Evolutionary conservation across 2,113 vertebrate genomes (phyloP).

Genomic region (Gulo gulo): DNA sequence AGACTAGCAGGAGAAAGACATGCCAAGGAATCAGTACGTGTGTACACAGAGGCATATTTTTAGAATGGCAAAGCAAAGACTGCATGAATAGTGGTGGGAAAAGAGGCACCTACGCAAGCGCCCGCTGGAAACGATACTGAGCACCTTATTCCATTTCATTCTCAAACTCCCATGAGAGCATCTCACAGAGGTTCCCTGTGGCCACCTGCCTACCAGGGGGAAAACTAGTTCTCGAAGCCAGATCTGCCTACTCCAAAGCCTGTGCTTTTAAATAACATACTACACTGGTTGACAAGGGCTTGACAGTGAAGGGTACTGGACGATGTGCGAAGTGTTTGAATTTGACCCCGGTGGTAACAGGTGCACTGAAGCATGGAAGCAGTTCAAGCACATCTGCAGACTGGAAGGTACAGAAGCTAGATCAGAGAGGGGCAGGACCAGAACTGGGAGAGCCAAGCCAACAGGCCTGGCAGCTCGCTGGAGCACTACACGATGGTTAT

Average conservation of each 20-base stretch:
- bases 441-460: neutral
- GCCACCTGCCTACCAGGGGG: neutral
- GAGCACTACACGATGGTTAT: neutral
- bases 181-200: neutral
- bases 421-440: neutral
- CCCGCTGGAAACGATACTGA: neutral
- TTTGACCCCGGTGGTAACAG: neutral
- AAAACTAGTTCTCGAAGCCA: neutral
- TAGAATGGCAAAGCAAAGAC: neutral
- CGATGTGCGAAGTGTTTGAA: neutral
- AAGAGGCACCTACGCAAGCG: neutral
- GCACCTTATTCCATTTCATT: neutral
- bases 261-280: neutral
- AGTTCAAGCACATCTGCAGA: neutral
- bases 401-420: neutral
- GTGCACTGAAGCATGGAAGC: neutral
- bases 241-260: neutral
- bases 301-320: neutral
- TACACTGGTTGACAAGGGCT: neutral
- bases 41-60: neutral
- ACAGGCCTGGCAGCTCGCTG: rapidly evolving
- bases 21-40: neutral
- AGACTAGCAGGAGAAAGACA: neutral
- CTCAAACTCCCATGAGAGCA: neutral
- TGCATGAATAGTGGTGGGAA: neutral